Evolutionary conservation across 2,113 vertebrate genomes (phyloP).

Genomic region (Emydura subglobosa): DNA sequence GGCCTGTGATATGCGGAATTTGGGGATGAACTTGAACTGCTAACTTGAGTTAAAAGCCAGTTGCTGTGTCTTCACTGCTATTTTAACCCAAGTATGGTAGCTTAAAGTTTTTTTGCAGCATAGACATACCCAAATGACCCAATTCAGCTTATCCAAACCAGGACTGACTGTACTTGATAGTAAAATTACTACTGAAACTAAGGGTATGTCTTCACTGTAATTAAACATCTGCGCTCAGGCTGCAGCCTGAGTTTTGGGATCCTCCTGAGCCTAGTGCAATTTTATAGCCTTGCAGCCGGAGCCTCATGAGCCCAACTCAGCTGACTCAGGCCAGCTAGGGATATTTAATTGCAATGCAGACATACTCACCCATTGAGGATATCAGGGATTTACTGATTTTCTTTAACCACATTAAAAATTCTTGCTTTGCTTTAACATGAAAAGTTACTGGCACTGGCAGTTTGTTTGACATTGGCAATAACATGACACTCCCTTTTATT

Average conservation of each 20-base stretch:
- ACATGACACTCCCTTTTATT: fast-evolving
- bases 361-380: background rate
- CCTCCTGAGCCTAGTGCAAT: too few species aligned
- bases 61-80: background rate
- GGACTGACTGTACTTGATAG: background rate
- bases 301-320: too few species aligned
- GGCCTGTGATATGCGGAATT: background rate
- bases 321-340: too few species aligned
- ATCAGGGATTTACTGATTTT: fast-evolving
- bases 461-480: fast-evolving
- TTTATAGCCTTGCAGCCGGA: too few species aligned
- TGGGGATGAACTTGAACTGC: background rate
- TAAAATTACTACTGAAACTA: too few species aligned
- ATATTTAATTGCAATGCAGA: too few species aligned
- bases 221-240: background rate
- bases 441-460: fast-evolving
- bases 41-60: background rate
- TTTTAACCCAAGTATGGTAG: background rate
- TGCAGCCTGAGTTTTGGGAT: too few species aligned
- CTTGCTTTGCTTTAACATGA: background rate
- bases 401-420: fast-evolving
- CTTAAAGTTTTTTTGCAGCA: background rate
- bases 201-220: background rate
- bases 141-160: background rate
- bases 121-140: background rate